Percentiles rank a stretch among this genome's conserved stretches.
These are phyloP conservation scores for Ailuropoda melanoleuca DNA, from an alignment of 2,113 vertebrate species.

Conservation along the genomic window DNA sequence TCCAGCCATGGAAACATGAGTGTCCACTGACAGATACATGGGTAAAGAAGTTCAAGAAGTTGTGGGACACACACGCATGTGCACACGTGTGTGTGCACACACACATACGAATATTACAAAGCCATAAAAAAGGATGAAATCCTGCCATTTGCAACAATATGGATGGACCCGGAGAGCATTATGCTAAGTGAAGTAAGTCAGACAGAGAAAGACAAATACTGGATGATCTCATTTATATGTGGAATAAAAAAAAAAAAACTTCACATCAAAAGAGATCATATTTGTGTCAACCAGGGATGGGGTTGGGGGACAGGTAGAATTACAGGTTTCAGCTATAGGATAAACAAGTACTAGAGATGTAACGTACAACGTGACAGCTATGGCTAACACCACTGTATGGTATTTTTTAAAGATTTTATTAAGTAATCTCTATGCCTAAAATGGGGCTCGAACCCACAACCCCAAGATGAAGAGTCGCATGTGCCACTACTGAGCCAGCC, in stretches of 20 bases:
- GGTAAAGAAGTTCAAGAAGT: background rate
- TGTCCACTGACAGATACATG: background rate
- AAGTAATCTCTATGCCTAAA: background rate
- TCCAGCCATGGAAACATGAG: background rate
- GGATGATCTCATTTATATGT: background rate
- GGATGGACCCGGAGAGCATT: background rate
- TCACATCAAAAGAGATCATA: background rate
- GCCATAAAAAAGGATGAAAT: background rate
- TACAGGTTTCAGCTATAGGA: background rate
- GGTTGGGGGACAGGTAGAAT: background rate
- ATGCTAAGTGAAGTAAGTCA: background rate
- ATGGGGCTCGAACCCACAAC: background rate
- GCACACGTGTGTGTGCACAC: background rate
- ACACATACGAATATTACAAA: background rate
- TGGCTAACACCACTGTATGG: background rate
- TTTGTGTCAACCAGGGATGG: background rate
- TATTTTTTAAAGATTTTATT: background rate
- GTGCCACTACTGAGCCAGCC: background rate
- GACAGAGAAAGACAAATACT: background rate
- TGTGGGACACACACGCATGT: background rate
- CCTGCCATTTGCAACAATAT: background rate
- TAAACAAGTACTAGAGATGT: background rate
- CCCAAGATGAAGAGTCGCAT: background rate
- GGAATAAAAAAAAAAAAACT: background rate
- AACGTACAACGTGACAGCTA: background rate